These are phyloP conservation scores for Caenorhabditis remanei DNA, from an alignment of 1,140 invertebrate species.

Conservation along the genomic window DNA sequence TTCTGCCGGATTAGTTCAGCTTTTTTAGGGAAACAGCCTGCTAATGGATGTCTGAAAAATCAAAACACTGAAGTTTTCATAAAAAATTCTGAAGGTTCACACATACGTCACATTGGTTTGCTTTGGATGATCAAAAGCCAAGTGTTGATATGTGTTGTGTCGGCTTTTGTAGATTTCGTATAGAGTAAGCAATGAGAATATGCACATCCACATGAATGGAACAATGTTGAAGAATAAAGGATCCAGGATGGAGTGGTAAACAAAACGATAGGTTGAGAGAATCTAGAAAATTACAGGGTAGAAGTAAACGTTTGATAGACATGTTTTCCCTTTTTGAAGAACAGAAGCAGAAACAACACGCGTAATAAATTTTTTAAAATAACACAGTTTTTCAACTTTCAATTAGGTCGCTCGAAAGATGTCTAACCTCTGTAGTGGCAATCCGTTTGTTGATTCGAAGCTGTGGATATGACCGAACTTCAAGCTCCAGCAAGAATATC, in stretches of 20 bases:
- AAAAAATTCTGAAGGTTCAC: conserved; percentile 29
- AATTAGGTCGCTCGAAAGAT: not conserved
- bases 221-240: conserved; percentile 74
- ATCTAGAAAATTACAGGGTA: conserved; percentile 59
- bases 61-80: conserved; percentile 17
- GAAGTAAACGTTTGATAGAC: not conserved
- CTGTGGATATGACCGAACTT: conserved; percentile 71
- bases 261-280: conserved; percentile 75
- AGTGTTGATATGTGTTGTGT: conserved; percentile 75
- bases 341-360: too few species aligned
- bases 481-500: conserved; percentile 73
- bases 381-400: not conserved
- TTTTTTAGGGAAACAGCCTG: conserved; percentile 65
- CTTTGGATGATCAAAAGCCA: conserved; percentile 68
- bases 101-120: conserved; percentile 65
- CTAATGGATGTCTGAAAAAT: conserved; percentile 70
- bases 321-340: too few species aligned
- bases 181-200: conserved; percentile 75
- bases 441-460: conserved; percentile 68
- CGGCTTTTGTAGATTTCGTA: conserved; percentile 75
- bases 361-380: too few species aligned
- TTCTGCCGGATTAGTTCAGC: conserved; percentile 72
- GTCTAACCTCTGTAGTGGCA: conserved; percentile 73
- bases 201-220: conserved; percentile 76
- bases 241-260: conserved; percentile 76